Base-by-base conservation (phyloP, 2,797 vertebrate genomes). In the Ctenopoma kingsleyae region DNA sequence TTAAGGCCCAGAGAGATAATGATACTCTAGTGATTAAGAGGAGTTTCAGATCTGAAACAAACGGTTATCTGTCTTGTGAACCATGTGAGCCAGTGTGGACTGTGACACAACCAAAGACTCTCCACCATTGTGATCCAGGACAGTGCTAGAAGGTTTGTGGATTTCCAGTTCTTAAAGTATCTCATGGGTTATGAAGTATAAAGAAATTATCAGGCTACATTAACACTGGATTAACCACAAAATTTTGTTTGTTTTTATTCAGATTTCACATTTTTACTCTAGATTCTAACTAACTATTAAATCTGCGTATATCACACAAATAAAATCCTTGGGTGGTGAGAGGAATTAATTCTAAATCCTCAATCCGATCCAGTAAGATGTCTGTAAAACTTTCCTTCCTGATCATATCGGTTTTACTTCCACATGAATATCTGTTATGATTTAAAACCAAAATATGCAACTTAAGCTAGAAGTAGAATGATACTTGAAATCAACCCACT, bases 41-140 rank as follows among this genome's bases (percentile, higher is more conserved):
- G 19, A 52, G 47, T 62, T 58, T 51, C 32, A 49, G 20, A 43
- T 43, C 16, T 61, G 15, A 69, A 52, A 53, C 10, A 54, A 46
- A 12, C 53, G 38, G 20, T 46, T 23, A 47, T 63, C 52, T 36
- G 9, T 50, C 17, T 8, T 27, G 22, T 44, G 16, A n/a, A 54
- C 35, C 16, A 9, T 19, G 27, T 53, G 25, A 47, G 23, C 10
- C 36, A 9, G n/a, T 46, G 13, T 41, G 16, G 41, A 54, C 20
- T 51, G 19, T 52, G 43, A 25, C 30, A 32, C 7, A 30, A 22
- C 44, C 12, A 46, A 64, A 49, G 6, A 7, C 25, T 20, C 25
- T 35, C 19, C 17, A 44, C 7, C 20, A 19, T 4, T 8, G 32
- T 41, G 38, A 23, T 16, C 22, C 11, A 30, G 25, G 1, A 9